These are phyloP conservation scores for Sminthurinus aureus DNA, from an alignment of 2,888 invertebrate genomes.

Conservation along the genomic window DNA sequence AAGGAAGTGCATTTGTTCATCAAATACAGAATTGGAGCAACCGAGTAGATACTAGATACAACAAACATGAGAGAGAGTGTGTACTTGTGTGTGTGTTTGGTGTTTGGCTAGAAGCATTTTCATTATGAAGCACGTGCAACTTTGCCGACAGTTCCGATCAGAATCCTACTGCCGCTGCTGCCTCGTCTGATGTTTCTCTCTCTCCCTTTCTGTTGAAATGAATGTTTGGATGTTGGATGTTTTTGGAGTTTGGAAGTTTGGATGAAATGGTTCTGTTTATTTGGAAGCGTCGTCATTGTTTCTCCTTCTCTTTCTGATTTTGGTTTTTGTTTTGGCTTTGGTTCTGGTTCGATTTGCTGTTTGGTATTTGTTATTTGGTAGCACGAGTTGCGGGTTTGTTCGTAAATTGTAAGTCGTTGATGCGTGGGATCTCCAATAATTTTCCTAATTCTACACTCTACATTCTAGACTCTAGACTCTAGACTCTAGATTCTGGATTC, in stretches of 20 bases:
- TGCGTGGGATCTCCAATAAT: slow-evolving; percentile 36
- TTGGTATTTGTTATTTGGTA: too few species aligned
- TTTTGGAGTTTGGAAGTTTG: background rate
- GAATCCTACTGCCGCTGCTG: background rate
- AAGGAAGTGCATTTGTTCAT: slow-evolving; percentile 40
- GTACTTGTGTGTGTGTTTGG: too few species aligned
- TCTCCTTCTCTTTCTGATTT: background rate
- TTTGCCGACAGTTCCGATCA: slow-evolving; percentile 14
- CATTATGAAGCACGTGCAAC: slow-evolving; percentile 44
- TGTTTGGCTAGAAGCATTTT: slow-evolving; percentile 39
- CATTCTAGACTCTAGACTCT: too few species aligned
- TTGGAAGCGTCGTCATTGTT: slow-evolving; percentile 13
- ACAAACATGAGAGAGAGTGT: too few species aligned
- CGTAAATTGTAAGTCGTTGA: slow-evolving; percentile 6
- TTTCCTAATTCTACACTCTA: slow-evolving; percentile 17
- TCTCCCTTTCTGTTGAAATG: slow-evolving; percentile 10
- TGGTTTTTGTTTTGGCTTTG: too few species aligned
- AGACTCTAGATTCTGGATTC: too few species aligned
- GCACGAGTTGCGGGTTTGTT: background rate
- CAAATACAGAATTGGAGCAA: slow-evolving; percentile 28
- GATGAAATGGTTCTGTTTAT: slow-evolving; percentile 2
- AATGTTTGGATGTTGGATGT: background rate
- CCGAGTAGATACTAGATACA: background rate
- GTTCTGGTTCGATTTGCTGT: too few species aligned
- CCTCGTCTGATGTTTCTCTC: too few species aligned